Conservation (phyloP, 1,140 invertebrate species). For the Drosophila dunni region DNA sequence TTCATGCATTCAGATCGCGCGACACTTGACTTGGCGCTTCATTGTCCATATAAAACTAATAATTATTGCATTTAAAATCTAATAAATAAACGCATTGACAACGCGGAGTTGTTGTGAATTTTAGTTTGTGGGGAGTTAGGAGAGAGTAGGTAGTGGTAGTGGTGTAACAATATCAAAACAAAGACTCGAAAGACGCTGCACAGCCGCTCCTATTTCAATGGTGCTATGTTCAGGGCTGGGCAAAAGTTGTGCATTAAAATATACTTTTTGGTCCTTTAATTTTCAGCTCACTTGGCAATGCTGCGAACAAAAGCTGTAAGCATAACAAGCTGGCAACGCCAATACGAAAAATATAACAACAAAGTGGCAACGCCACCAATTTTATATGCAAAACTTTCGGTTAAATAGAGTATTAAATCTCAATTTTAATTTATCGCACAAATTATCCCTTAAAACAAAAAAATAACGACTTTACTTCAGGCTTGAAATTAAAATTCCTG, state of each 20-base stretch:
- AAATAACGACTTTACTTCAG: too few species aligned
- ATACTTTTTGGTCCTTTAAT: neutral
- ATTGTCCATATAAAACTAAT: conserved; percentile 82
- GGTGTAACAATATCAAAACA: conserved; percentile 3
- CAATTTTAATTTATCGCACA: too few species aligned
- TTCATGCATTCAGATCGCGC: conserved; percentile 63
- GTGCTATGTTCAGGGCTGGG: conserved; percentile 40
- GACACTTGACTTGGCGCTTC: conserved; percentile 68
- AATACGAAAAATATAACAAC: too few species aligned
- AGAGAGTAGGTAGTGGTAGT: neutral
- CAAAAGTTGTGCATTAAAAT: neutral
- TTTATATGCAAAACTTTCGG: too few species aligned
- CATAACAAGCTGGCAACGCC: neutral
- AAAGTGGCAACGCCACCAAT: too few species aligned
- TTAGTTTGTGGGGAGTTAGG: neutral
- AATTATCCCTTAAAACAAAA: too few species aligned
- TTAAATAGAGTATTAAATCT: too few species aligned
- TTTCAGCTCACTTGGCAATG: neutral
- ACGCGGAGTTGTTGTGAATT: conserved; percentile 61
- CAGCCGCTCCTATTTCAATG: conserved; percentile 76
- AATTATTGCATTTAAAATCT: conserved; percentile 84
- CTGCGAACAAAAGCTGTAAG: neutral
- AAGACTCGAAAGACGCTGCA: neutral
- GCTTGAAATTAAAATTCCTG: neutral
- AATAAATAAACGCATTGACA: conserved; percentile 82